phyloP scores from a whole-genome alignment of 2,113 vertebrate species.

The Zosterops hypoxanthus region DNA sequence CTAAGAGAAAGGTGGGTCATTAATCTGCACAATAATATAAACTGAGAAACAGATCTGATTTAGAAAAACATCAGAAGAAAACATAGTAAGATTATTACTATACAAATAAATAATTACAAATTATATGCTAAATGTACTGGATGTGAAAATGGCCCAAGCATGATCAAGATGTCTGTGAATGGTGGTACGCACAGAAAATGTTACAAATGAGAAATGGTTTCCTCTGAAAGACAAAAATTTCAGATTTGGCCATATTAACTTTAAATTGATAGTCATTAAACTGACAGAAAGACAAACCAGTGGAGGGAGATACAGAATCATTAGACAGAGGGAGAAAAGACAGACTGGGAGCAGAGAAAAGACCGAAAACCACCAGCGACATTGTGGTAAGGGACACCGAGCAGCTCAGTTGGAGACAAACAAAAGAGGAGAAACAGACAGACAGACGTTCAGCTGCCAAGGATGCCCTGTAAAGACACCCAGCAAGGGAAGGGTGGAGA shows the following conservation, averaged over 20 bases:
- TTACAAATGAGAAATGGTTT: neutral
- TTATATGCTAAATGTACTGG: neutral
- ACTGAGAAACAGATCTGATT: neutral
- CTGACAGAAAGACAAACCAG: neutral
- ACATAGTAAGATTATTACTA: neutral
- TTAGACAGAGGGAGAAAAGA: neutral
- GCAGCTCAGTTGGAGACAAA: neutral
- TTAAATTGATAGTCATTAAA: neutral
- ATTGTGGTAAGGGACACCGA: neutral
- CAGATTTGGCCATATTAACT: neutral
- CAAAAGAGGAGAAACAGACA: neutral
- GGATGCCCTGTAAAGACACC: neutral
- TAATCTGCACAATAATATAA: neutral
- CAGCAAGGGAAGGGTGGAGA: neutral
- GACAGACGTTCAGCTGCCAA: neutral
- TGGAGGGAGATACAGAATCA: neutral
- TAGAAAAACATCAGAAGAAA: neutral
- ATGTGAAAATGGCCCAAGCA: neutral
- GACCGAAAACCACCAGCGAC: neutral
- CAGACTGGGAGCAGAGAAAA: neutral
- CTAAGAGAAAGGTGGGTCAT: neutral
- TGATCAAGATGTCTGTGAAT: neutral
- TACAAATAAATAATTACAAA: neutral
- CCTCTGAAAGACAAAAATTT: neutral
- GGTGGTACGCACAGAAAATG: neutral